phyloP scores from a whole-genome alignment of 2,888 invertebrate species.

The Nectonema munidae region DNA sequence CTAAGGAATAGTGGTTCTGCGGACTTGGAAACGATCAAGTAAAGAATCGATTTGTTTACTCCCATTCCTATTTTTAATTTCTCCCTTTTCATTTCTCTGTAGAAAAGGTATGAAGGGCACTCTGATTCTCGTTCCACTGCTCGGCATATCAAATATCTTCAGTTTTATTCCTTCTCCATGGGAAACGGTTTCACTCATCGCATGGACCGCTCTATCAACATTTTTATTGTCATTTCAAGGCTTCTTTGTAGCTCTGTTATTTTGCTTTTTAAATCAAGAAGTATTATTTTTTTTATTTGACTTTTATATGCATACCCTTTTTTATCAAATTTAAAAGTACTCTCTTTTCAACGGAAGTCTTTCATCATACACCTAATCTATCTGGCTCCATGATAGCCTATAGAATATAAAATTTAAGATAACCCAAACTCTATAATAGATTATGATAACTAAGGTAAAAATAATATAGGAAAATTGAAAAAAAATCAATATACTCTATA shows the following conservation, averaged over 20 bases:
- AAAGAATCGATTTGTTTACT: constrained; percentile 16
- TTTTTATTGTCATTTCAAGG: constrained; percentile 27
- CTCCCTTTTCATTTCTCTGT: constrained; percentile 11
- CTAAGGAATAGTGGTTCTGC: constrained; percentile 24
- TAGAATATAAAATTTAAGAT: too few species aligned
- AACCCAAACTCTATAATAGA: too few species aligned
- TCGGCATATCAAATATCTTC: constrained; percentile 27
- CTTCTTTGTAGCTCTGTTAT: constrained; percentile 26
- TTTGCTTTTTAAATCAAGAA: constrained; percentile 27
- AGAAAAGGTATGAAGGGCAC: constrained; percentile 28
- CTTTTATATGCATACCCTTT: too few species aligned
- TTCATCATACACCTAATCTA: too few species aligned
- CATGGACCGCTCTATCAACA: constrained; percentile 23
- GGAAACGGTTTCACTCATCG: constrained; percentile 22
- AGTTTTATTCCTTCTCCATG: constrained; percentile 24
- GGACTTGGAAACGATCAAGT: constrained; percentile 26
- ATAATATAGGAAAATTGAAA: too few species aligned
- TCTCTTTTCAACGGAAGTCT: too few species aligned
- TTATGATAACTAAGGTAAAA: too few species aligned
- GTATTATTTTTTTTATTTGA: too few species aligned
- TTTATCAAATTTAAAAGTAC: too few species aligned
- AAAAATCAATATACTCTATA: too few species aligned
- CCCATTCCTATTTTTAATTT: background rate
- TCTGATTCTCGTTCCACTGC: constrained; percentile 25
- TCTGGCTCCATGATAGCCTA: too few species aligned